Evolutionary conservation across 2,113 vertebrate species (phyloP).

Genomic region (Ivindomyrus marchei): DNA sequence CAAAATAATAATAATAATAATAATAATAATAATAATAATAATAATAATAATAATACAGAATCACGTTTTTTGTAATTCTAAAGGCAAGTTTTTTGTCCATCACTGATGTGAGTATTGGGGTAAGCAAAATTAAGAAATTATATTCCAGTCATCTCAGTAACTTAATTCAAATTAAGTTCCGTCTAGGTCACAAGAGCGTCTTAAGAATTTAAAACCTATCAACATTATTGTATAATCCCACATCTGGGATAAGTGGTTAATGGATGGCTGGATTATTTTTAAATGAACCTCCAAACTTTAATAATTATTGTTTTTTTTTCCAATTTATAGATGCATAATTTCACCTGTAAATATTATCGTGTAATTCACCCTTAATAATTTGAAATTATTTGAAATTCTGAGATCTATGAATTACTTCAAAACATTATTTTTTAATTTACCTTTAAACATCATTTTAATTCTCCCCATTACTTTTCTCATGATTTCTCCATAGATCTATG

Average conservation of each 20-base stretch:
- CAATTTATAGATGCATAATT: neutral
- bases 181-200: neutral
- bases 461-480: neutral
- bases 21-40: neutral
- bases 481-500: neutral
- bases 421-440: neutral
- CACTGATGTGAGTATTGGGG: neutral
- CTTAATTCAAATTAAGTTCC: neutral
- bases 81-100: neutral
- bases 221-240: neutral
- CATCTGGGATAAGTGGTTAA: neutral
- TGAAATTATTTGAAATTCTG: neutral
- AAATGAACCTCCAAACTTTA: neutral
- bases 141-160: neutral
- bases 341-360: neutral
- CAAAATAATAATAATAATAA: neutral
- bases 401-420: neutral
- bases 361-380: neutral
- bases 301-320: neutral
- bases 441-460: neutral
- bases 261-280: neutral
- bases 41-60: neutral
- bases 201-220: neutral
- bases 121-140: neutral
- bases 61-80: neutral